Base-by-base conservation (phyloP, 2,113 vertebrate genomes). In the Larimichthys crocea region DNA sequence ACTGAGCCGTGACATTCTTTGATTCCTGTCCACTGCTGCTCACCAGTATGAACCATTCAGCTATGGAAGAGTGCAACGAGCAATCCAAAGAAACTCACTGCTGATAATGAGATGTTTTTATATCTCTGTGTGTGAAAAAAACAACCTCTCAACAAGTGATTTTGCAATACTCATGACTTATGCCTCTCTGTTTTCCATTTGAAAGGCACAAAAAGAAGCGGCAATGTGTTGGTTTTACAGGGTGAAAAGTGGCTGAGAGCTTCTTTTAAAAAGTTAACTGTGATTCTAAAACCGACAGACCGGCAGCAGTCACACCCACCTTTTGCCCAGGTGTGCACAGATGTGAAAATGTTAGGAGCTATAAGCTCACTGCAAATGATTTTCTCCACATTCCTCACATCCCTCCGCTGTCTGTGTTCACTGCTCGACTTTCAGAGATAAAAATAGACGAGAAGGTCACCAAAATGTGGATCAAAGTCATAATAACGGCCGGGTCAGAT, bases 1-100 rank as follows among this genome's bases (percentile, higher is more conserved):
- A 81, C 82, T 69, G 79, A 89, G 75, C 82, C 63, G 14, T 70
- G 78, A 82, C 89, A 68, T 82, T 85, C 88, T 90, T 90, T 84
- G 76, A 91, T 88, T 86, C 82, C 59, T 49, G 31, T 74, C 80
- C 85, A n/a, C 69, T 61, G 72, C 55, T 49, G 55, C 77, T 73
- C 49, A 31, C 57, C 50, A 52, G 44, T n/a, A 10, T 20, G 74
- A 85, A 72, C 61, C 85, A 55, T 62, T 71, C 68, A 57, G 24
- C 77, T 31, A 50, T 42, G 12, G 59, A 72, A 22, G 52, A 16
- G 24, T 20, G 46, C 14, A 59, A 78, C 48, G 22, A 40, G 10
- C 72, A 31, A 17, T 59, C 14, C 68, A 55, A 42, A 62, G 14
- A 76, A 68, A 62, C 17, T 22, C 17, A 16, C 52, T 22, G 19